Evolutionary conservation across 2,888 invertebrate genomes (phyloP).

Genomic region (Orchesella flavescens): DNA sequence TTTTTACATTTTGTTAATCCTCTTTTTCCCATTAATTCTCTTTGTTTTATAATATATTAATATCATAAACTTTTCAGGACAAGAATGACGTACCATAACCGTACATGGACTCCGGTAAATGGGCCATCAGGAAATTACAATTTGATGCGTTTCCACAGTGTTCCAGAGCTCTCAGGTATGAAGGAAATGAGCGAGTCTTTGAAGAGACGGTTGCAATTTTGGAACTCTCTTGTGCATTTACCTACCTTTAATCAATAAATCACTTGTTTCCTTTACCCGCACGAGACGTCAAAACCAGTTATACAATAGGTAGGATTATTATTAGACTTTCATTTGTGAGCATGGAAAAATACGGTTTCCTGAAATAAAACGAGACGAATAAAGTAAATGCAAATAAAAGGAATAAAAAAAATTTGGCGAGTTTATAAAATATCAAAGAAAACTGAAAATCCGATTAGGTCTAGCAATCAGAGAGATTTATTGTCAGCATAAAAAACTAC

Average conservation of each 20-base stretch:
- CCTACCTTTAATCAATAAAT: constrained; percentile 58
- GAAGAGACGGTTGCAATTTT: constrained; percentile 55
- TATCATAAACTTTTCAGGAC: constrained; percentile 21
- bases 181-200: constrained; percentile 47
- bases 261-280: background rate
- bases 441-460: too few species aligned
- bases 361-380: too few species aligned
- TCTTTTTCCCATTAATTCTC: background rate
- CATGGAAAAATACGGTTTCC: too few species aligned
- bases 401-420: too few species aligned
- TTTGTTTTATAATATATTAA: background rate
- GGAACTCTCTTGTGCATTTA: constrained; percentile 48
- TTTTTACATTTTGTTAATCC: background rate
- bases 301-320: too few species aligned
- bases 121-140: constrained; percentile 7
- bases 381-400: too few species aligned
- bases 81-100: constrained; percentile 55
- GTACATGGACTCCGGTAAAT: constrained; percentile 56
- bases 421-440: too few species aligned
- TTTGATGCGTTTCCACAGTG: constrained; percentile 47
- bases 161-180: constrained; percentile 46
- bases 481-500: too few species aligned
- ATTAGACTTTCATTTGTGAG: too few species aligned
- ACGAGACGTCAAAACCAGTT: too few species aligned
- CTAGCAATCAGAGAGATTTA: too few species aligned